These are phyloP conservation scores for Sinocyclocheilus maitianheensis DNA, from an alignment of 2,113 vertebrate species.

Conservation along the genomic window DNA sequence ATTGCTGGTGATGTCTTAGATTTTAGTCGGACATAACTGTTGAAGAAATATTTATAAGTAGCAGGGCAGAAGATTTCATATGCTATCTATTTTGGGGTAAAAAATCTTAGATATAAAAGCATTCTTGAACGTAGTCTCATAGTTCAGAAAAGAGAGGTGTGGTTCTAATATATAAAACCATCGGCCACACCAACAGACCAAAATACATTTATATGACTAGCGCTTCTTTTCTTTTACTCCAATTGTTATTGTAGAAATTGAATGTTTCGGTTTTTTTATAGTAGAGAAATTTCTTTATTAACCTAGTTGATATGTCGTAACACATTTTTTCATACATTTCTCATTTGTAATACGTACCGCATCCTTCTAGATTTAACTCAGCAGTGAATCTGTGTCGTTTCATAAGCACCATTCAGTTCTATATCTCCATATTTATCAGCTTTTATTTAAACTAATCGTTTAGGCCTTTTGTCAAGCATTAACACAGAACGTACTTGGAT, in stretches of 20 bases:
- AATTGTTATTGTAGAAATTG: constrained; percentile 76
- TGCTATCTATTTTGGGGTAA: constrained; percentile 70
- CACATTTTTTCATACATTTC: neutral
- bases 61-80: constrained; percentile 61
- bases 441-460: constrained; percentile 8
- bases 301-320: neutral
- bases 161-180: constrained; percentile 77
- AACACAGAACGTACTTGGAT: neutral
- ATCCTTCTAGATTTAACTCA: neutral
- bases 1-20: constrained; percentile 65
- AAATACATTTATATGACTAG: constrained; percentile 98
- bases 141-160: constrained; percentile 26
- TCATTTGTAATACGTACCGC: neutral
- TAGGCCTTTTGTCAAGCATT: neutral
- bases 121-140: constrained; percentile 67
- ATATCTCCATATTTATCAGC: neutral
- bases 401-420: neutral
- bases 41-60: constrained; percentile 65
- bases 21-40: constrained; percentile 70
- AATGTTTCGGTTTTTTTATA: neutral
- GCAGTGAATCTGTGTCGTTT: neutral
- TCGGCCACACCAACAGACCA: constrained; percentile 83
- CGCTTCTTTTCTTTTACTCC: constrained; percentile 92
- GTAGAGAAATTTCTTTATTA: neutral
- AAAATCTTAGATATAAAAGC: constrained; percentile 71